These are phyloP conservation scores for Siniperca undulata DNA, from an alignment of 2,797 vertebrate genomes.

Conservation along the genomic window DNA sequence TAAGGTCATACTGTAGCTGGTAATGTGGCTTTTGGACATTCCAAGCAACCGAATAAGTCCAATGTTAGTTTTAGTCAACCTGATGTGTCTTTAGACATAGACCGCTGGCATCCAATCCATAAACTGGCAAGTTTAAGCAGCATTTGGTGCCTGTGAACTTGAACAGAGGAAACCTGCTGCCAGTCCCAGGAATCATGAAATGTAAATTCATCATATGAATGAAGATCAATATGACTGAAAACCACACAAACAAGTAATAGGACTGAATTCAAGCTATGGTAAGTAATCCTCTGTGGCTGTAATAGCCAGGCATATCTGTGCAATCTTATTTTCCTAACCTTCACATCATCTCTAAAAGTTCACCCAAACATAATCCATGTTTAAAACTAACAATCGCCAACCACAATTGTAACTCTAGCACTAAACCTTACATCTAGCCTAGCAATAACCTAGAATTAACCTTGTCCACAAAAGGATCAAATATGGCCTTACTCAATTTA, in stretches of 20 bases:
- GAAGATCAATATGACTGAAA: neutral
- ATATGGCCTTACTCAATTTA: neutral
- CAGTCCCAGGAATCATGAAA: neutral
- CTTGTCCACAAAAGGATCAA: conserved; percentile 12
- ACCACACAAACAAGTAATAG: neutral
- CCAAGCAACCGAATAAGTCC: neutral
- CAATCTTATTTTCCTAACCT: neutral
- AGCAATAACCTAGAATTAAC: conserved; percentile 11
- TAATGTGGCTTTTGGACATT: neutral
- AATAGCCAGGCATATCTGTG: neutral
- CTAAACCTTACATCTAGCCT: neutral
- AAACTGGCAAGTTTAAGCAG: neutral
- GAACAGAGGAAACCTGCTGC: neutral
- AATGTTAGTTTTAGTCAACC: conserved; percentile 8
- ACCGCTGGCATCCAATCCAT: conserved; percentile 16
- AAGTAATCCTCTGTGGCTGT: neutral
- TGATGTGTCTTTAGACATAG: conserved; percentile 15
- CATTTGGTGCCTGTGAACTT: neutral
- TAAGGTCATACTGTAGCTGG: neutral
- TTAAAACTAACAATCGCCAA: conserved; percentile 22
- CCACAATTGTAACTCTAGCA: conserved; percentile 8
- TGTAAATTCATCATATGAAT: neutral
- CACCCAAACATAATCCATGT: neutral
- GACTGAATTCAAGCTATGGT: neutral
- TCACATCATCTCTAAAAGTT: conserved; percentile 13